Evolutionary conservation across 2,113 vertebrate species (phyloP).

Genomic region (Eptatretus burgeri): DNA sequence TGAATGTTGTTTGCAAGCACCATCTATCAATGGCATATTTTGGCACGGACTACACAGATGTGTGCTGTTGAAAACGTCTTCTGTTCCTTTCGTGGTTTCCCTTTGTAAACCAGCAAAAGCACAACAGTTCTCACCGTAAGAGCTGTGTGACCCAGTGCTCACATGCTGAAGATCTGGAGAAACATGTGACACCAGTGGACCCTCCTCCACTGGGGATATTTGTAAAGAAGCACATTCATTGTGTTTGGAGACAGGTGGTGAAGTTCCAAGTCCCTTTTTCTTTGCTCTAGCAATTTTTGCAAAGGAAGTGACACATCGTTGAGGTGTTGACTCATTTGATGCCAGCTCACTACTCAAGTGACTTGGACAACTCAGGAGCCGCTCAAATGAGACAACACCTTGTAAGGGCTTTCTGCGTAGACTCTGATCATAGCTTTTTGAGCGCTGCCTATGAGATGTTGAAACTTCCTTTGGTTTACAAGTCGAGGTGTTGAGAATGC

Average conservation of each 20-base stretch:
- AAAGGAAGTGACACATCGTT: slow-evolving; percentile 56
- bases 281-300: slow-evolving; percentile 61
- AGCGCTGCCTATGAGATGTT: slow-evolving; percentile 26
- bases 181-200: slow-evolving; percentile 15
- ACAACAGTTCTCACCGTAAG: too few relatives aligned
- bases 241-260: slow-evolving; percentile 14
- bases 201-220: slow-evolving; percentile 39
- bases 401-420: slow-evolving; percentile 34
- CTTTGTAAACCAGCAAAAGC: too few relatives aligned
- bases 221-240: slow-evolving; percentile 32
- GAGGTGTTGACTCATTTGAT: slow-evolving; percentile 19
- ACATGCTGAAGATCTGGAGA: slow-evolving; percentile 12
- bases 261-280: slow-evolving; percentile 25
- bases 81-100: too few relatives aligned
- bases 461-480: slow-evolving; percentile 18
- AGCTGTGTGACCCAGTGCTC: too few relatives aligned
- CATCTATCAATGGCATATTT: too few relatives aligned
- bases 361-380: slow-evolving; percentile 77
- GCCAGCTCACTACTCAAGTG: slow-evolving; percentile 39
- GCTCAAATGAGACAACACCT: slow-evolving; percentile 46
- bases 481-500: background rate
- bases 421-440: slow-evolving; percentile 75
- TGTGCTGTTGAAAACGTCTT: too few relatives aligned
- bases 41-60: too few relatives aligned
- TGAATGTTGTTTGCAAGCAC: too few relatives aligned